Evolutionary conservation across 2,888 invertebrate genomes (phyloP).

Genomic region (Drosophila anomalata): DNA sequence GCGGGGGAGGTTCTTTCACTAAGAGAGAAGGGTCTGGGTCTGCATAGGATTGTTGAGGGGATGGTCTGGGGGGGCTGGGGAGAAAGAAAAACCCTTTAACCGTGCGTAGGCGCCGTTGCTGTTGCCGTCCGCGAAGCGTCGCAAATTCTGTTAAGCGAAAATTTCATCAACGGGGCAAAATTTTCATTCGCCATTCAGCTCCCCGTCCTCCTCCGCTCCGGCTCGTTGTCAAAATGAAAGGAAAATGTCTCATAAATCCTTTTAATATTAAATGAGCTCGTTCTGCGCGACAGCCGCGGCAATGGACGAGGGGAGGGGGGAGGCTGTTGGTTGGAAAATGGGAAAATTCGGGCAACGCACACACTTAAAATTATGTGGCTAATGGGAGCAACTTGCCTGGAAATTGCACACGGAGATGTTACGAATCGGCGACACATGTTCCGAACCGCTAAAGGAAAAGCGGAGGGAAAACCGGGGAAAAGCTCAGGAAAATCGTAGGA

Average conservation of each 20-base stretch:
- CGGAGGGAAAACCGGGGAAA: slow-evolving; percentile 15
- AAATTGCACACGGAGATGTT: slow-evolving; percentile 62
- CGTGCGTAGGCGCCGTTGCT: slow-evolving; percentile 58
- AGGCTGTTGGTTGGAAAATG: not conserved
- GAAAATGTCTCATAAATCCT: slow-evolving; percentile 82
- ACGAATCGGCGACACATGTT: slow-evolving; percentile 61
- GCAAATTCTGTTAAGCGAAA: slow-evolving; percentile 81
- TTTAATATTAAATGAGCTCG: slow-evolving; percentile 82
- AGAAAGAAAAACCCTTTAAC: slow-evolving; percentile 76
- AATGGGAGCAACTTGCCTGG: slow-evolving; percentile 79
- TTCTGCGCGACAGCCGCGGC: slow-evolving; percentile 41
- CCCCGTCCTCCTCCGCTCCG: not conserved
- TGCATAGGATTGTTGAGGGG: not conserved
- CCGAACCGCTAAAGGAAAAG: slow-evolving; percentile 12
- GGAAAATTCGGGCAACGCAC: slow-evolving; percentile 61
- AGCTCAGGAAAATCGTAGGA: slow-evolving; percentile 33
- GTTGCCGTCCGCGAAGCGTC: slow-evolving; percentile 58
- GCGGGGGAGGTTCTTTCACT: not conserved
- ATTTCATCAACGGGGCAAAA: slow-evolving; percentile 73
- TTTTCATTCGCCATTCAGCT: slow-evolving; percentile 67
- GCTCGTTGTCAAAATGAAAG: slow-evolving; percentile 80
- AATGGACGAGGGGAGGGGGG: not conserved
- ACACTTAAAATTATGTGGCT: slow-evolving; percentile 79
- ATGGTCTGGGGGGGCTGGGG: not conserved
- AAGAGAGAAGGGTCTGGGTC: not conserved